phyloP scores from a whole-genome alignment of 2,113 vertebrate genomes.

The Ammodytes dubius region DNA sequence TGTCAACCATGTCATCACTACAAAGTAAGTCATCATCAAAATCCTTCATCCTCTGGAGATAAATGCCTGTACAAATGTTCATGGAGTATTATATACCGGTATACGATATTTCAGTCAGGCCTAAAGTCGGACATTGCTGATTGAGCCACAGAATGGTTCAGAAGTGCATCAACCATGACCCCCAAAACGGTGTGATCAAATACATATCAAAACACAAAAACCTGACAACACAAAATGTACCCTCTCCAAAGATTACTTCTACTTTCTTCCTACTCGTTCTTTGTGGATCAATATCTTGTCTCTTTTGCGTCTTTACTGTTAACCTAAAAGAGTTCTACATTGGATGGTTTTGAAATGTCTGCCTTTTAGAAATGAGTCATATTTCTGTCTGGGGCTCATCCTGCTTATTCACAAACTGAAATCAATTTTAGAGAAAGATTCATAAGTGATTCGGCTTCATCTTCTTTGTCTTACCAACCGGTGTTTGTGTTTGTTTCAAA shows the following conservation, averaged over 20 bases:
- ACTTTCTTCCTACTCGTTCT: neutral
- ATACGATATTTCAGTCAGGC: no score
- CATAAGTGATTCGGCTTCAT: no score
- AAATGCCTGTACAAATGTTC: no score
- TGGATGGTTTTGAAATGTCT: neutral
- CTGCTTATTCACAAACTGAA: neutral
- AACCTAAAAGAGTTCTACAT: neutral
- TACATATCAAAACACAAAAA: neutral
- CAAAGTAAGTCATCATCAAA: no score
- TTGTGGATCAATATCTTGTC: neutral
- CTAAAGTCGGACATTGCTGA: no score
- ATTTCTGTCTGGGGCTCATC: neutral
- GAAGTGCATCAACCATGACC: neutral
- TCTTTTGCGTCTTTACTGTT: neutral
- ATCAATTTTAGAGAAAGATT: no score
- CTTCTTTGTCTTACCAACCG: neutral
- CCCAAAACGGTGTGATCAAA: neutral
- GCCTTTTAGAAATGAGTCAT: neutral
- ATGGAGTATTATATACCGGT: no score
- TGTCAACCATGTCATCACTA: no score
- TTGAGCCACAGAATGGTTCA: no score
- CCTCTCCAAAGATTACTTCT: neutral
- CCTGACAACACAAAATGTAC: neutral
- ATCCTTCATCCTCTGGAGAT: no score
- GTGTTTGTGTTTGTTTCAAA: neutral